Base-by-base conservation (phyloP, 2,888 invertebrate species). In the Coleophora deauratella region DNA sequence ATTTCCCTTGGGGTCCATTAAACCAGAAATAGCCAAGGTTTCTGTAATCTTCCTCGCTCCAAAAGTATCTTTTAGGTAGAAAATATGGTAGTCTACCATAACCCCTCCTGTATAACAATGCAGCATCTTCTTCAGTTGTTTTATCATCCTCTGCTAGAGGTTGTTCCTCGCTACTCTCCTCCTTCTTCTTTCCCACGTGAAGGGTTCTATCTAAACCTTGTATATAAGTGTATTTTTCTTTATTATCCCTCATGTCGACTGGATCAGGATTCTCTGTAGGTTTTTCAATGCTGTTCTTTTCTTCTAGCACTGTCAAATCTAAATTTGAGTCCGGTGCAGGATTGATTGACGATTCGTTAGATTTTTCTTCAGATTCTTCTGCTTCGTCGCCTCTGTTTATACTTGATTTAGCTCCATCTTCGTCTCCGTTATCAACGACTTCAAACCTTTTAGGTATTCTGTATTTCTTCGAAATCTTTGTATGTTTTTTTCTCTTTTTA, bases 1-100 rank as follows among this genome's bases (percentile, higher is more conserved):
- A 65, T 9, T 42, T 49, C 0, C 76, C 77, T 39, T 55, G 63
- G 0, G 69, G 69, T 0, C 76, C 75, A 12, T 67, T 61, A 2
- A 69, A 72, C 78, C 78, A 80, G 13, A 54, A 70, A 36, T 68
- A 67, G 0, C 68, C 68, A n/a, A 80, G 49, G 8, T 66, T 37
- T 0, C 55, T 45, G 0, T 69, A 54, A 0, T 79, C 72, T 0
- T 61, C 50, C 0, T 54, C 42, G 0, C 56, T 34, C 78, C 79
- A 79, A 34, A 68, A 60, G 9, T 54, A 64, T 1, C 75, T 47
- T 41, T 80, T 80, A 0, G 80, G 80, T 4, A 79, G 6, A 36
- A 80, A 80, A 21, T 62, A 46, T 0, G 52, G 47, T 3, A 76
- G 9, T 0, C 70, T 47, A 2, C 35, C n/a, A n/a, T n/a, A 4